Percentiles rank a stretch among this genome's conserved stretches.
phyloP scores from a whole-genome alignment of 2,888 invertebrate genomes.

The Patella ulyssiponensis region DNA sequence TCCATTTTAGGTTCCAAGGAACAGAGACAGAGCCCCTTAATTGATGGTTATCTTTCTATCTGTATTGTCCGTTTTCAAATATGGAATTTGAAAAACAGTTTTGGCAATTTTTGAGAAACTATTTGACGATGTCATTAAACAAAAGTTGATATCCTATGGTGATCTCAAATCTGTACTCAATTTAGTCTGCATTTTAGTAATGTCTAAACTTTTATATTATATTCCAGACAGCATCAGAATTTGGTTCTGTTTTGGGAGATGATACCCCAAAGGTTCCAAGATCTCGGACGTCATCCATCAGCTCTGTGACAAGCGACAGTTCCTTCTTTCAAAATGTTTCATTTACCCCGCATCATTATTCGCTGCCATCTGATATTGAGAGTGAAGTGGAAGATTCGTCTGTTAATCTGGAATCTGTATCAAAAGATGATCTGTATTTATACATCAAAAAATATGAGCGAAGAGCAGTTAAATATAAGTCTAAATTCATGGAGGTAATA shows the following conservation, averaged over 20 bases:
- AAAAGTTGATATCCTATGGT: no score
- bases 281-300: constrained; percentile 62
- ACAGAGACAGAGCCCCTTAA: no score
- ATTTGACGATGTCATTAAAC: not conserved
- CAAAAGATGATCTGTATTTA: constrained; percentile 62
- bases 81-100: no score
- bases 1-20: no score
- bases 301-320: constrained; percentile 61
- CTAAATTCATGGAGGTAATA: constrained; percentile 61
- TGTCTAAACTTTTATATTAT: not conserved
- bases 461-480: constrained; percentile 60
- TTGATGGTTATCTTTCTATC: no score
- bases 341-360: constrained; percentile 53
- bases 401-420: constrained; percentile 51
- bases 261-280: constrained; percentile 52
- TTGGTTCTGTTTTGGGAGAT: constrained; percentile 48
- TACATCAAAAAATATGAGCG: constrained; percentile 60
- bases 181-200: no score
- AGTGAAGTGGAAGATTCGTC: constrained; percentile 63
- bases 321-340: constrained; percentile 57
- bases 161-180: no score
- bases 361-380: constrained; percentile 62
- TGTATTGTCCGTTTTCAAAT: no score
- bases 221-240: constrained; percentile 40
- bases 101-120: not conserved